Base-by-base conservation (phyloP, 2,888 invertebrate genomes). In the Coenonympha glycerion region DNA sequence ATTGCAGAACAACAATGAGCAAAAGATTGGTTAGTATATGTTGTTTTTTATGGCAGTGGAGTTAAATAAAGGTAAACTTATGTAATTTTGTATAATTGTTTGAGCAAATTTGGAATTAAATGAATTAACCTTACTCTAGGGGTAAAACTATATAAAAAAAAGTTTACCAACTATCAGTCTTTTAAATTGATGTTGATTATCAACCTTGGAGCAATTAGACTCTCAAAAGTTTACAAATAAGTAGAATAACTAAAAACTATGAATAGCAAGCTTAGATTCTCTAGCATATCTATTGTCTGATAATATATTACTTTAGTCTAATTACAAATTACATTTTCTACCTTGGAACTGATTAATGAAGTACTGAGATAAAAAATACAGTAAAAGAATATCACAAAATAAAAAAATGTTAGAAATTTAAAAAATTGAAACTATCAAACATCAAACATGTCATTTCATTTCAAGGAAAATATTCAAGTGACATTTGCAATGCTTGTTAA, bases 131-230 rank as follows among this genome's bases (percentile, higher is more conserved):
- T 87, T 86, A 86, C 66, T 70, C 86, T 87, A 87, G 78, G 86
- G 86, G 78, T 86, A 86, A 86, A 87, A 87, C 74, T 81, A 85
- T 85, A 84, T 81, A 79, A 81, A 78, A 84, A 83, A 84, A 79
- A 77, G 72, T 71, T 84, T 88, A 86, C 78, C 83, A 84, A 81
- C 88, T 88, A 88, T 88, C 88, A 88, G 88, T 88, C 88, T 88
- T 88, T 84, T 85, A 84, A 86, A 88, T 88, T 87, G 87, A 88
- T 87, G 87, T 85, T 84, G 80, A 77, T 79, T 84, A 76, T 82
- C 81, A 85, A 84, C 76, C 80, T 77, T 79, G 73, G 81, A 80
- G 79, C 81, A 81, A 78, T 73, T 80, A 74, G 65, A 71, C 68
- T 80, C 84, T 84, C 85, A 87, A 87, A 86, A 87, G 85, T 86